These are phyloP conservation scores for Loris lydekkerianus DNA, from an alignment of 2,797 vertebrate species.

Conservation along the genomic window DNA sequence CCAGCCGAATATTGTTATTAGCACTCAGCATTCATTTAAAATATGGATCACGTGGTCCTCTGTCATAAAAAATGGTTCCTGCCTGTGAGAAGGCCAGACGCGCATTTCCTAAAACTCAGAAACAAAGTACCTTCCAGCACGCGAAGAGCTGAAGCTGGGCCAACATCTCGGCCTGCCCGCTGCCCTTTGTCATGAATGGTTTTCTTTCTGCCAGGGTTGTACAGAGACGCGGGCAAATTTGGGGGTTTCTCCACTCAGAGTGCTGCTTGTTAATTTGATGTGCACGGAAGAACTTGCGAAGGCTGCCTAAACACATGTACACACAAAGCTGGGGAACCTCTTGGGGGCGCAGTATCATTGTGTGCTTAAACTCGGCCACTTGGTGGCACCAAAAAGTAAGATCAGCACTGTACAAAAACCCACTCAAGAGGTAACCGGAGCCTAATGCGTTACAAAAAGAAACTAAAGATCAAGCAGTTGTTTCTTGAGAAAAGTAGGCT, in stretches of 20 bases:
- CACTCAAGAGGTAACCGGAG: rapidly evolving
- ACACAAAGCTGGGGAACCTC: not conserved
- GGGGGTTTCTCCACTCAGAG: not conserved
- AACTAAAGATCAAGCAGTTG: not conserved
- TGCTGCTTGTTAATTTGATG: not conserved
- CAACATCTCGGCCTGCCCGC: not conserved
- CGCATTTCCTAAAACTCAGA: slow-evolving; percentile 15
- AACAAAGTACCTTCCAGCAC: not conserved
- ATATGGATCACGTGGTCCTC: not conserved
- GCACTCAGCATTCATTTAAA: not conserved
- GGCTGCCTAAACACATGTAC: not conserved
- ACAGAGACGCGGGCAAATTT: not conserved
- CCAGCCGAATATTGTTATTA: not conserved
- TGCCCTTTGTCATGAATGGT: not conserved
- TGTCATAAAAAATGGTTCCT: not conserved
- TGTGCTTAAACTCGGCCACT: slow-evolving; percentile 73
- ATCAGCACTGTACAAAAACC: not conserved
- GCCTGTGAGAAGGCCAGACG: not conserved
- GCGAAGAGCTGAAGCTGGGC: not conserved
- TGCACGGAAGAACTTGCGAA: not conserved
- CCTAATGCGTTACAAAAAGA: not conserved
- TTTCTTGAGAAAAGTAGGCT: not conserved
- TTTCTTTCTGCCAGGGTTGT: not conserved
- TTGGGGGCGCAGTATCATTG: not conserved
- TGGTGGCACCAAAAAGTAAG: slow-evolving; percentile 88